A percentile compares a stretch with the other conserved stretches of the same genome.
Evolutionary conservation across 2,888 invertebrate genomes (phyloP).

Genomic region (Danaus chrysippus): DNA sequence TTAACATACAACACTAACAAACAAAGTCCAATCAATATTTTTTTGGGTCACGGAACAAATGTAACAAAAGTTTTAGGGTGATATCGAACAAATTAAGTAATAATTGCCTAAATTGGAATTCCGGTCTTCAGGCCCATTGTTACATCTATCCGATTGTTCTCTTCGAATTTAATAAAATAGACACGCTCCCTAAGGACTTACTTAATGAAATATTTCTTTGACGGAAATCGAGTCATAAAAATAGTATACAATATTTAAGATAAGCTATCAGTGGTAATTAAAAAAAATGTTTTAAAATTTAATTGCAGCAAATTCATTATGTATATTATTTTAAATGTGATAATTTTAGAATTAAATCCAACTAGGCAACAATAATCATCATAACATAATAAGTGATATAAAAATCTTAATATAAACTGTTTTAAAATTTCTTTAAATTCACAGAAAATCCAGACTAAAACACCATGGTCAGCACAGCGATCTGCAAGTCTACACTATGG

Average conservation of each 20-base stretch:
- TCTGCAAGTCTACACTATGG: conserved; percentile 58
- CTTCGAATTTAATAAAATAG: conserved; percentile 23
- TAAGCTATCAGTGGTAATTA: too few relatives aligned
- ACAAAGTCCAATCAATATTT: background rate
- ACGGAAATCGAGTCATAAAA: conserved; percentile 9
- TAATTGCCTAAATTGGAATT: conserved; percentile 32
- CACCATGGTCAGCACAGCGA: conserved; percentile 56
- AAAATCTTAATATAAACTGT: background rate
- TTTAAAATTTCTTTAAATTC: conserved; percentile 39
- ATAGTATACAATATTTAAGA: background rate
- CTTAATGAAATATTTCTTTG: conserved; percentile 25
- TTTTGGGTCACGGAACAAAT: background rate
- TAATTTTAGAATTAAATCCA: too few relatives aligned
- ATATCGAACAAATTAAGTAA: conserved; percentile 23
- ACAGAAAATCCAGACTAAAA: conserved; percentile 47
- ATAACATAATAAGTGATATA: too few relatives aligned
- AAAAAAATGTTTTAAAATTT: too few relatives aligned
- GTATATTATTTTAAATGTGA: too few relatives aligned
- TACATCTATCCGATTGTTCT: conserved; percentile 23
- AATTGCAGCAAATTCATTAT: too few relatives aligned
- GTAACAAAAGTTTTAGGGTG: conserved; percentile 1
- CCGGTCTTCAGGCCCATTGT: conserved; percentile 22
- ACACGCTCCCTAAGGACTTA: conserved; percentile 22
- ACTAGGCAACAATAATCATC: too few relatives aligned
- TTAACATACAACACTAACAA: too few relatives aligned